These are phyloP conservation scores for Podilymbus podiceps DNA, from an alignment of 2,113 vertebrate genomes.

Conservation along the genomic window DNA sequence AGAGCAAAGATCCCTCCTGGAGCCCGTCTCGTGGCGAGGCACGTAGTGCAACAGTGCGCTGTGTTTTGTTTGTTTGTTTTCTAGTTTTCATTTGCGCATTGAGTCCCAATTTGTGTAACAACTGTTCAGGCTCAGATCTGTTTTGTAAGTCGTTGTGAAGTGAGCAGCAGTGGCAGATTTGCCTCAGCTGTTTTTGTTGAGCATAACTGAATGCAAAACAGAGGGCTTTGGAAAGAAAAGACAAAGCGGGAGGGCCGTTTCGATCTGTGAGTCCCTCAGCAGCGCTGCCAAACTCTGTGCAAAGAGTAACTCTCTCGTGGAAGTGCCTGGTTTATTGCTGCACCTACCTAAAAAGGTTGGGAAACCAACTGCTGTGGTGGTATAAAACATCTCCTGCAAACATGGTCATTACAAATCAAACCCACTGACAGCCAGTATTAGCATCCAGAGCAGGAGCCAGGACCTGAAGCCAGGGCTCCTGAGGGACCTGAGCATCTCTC, in stretches of 20 bases:
- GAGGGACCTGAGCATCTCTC: background rate
- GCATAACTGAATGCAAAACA: background rate
- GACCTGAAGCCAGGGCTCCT: background rate
- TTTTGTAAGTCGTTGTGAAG: slow-evolving; percentile 1
- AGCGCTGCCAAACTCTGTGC: background rate
- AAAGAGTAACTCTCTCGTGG: background rate
- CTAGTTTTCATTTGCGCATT: background rate
- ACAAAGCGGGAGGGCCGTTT: accelerated
- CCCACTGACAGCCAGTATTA: background rate
- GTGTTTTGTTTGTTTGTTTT: background rate
- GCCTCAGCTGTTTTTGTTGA: slow-evolving; percentile 5
- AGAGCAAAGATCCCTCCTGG: background rate
- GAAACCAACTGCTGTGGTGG: background rate
- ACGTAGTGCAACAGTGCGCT: background rate
- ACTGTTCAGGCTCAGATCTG: slow-evolving; percentile 32
- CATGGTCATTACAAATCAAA: background rate
- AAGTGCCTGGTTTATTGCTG: background rate
- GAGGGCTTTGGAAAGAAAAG: background rate
- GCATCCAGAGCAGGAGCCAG: background rate
- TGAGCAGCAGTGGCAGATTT: slow-evolving; percentile 45
- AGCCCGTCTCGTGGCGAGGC: background rate
- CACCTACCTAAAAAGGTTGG: background rate
- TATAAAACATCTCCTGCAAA: background rate
- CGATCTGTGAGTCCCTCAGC: background rate
- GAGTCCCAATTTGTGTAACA: slow-evolving; percentile 18